Percentiles rank a stretch among this genome's conserved stretches.
Conservation (phyloP, 2,888 invertebrate genomes). For the Latrodectus hesperus region DNA sequence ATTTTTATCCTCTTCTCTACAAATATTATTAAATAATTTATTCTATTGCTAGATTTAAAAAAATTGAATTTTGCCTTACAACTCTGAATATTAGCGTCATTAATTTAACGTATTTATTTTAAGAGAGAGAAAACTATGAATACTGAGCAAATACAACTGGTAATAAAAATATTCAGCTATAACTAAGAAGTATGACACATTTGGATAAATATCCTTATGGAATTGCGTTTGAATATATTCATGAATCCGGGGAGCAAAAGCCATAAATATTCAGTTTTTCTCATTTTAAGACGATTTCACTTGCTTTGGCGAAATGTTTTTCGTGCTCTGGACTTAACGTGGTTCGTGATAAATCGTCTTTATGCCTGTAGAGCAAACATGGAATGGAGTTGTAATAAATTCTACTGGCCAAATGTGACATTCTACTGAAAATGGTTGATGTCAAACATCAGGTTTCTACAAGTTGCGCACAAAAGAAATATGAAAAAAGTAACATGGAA, state of each 20-base stretch:
- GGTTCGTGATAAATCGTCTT: not conserved
- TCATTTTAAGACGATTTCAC: constrained; percentile 2
- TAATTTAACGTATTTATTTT: too few species aligned
- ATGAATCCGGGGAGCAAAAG: not conserved
- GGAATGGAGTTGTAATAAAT: not conserved
- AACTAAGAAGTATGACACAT: not conserved
- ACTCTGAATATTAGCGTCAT: too few species aligned
- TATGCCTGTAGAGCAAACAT: not conserved
- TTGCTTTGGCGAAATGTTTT: not conserved
- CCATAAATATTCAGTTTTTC: constrained; percentile 5
- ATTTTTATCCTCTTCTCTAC: too few species aligned
- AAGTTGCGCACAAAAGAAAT: too few species aligned
- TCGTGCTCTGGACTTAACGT: not conserved
- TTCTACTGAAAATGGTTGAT: not conserved
- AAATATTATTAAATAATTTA: too few species aligned
- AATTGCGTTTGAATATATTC: constrained; percentile 1
- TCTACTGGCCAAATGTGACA: not conserved
- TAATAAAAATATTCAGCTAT: not conserved
- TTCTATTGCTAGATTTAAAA: too few species aligned
- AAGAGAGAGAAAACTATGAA: too few species aligned
- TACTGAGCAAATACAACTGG: too few species aligned
- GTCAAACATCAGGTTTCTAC: not conserved
- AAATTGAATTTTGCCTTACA: too few species aligned
- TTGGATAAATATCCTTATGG: not conserved
- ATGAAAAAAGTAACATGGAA: too few species aligned